Evolutionary conservation across 92 coral and sea anemone genomes (phyloP).

Genomic region (Phenganax subtilis): DNA sequence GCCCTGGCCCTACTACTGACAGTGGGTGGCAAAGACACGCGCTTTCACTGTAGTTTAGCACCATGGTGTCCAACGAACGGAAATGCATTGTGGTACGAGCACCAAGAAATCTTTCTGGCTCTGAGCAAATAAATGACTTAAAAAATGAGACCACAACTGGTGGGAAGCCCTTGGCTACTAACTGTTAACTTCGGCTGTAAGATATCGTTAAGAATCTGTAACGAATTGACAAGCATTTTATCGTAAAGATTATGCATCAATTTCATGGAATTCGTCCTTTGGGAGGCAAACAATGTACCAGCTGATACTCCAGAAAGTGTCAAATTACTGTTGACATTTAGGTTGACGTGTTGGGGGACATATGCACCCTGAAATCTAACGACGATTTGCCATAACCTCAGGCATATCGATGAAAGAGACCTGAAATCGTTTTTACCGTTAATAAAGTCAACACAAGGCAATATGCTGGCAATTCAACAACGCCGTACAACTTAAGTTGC

Average conservation of each 20-base stretch:
- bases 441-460: neutral
- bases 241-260: neutral
- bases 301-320: constrained; percentile 2
- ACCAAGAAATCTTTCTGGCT: no score
- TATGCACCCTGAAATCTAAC: no score
- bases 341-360: neutral
- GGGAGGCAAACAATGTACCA: constrained; percentile 1
- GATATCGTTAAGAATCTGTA: neutral
- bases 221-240: neutral
- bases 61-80: no score
- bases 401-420: neutral
- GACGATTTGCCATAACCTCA: neutral
- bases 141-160: no score
- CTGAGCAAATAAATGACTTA: no score
- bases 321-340: constrained; percentile 24
- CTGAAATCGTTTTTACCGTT: neutral
- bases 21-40: no score
- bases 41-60: no score
- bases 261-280: neutral
- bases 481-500: constrained; percentile 12
- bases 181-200: neutral
- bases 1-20: no score
- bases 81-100: no score
- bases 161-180: no score
- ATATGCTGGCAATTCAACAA: neutral